Conservation (phyloP, 2,888 invertebrate species). For the Athrips mouffetella region DNA sequence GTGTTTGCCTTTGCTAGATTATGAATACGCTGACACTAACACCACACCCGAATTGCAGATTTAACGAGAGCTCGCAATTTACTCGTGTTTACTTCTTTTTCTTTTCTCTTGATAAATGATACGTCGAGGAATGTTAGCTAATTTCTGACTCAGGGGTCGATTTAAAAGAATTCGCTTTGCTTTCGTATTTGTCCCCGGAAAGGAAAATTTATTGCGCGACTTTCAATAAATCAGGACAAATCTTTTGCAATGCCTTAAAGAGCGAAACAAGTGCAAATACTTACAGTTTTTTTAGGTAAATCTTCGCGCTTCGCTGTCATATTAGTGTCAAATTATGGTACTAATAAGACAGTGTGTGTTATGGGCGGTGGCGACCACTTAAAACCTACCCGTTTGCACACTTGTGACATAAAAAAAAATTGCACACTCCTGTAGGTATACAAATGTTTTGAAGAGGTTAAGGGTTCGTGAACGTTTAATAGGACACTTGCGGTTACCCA, state of each 20-base stretch:
- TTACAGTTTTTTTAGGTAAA: background rate
- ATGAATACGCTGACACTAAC: slow-evolving; percentile 27
- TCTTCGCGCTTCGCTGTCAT: too few species aligned
- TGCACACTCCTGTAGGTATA: too few species aligned
- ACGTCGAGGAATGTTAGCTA: slow-evolving; percentile 54
- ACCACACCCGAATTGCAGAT: slow-evolving; percentile 29
- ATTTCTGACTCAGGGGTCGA: slow-evolving; percentile 41
- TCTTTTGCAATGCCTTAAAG: background rate
- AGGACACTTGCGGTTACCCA: too few species aligned
- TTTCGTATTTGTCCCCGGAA: slow-evolving; percentile 15
- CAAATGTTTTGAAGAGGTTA: too few species aligned
- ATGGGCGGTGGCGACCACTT: too few species aligned
- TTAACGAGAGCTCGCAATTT: slow-evolving; percentile 55
- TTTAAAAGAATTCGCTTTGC: slow-evolving; percentile 14
- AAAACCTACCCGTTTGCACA: too few species aligned
- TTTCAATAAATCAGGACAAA: background rate
- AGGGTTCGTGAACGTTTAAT: too few species aligned
- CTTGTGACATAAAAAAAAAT: too few species aligned
- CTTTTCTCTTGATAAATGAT: slow-evolving; percentile 58
- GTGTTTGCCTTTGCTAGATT: background rate
- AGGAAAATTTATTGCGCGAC: slow-evolving; percentile 1
- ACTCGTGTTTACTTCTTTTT: slow-evolving; percentile 59
- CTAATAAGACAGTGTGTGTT: too few species aligned
- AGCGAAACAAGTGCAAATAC: background rate
- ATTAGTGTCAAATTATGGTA: too few species aligned